These are phyloP conservation scores for Brachyistius frenatus DNA, from an alignment of 2,113 vertebrate genomes.

Conservation along the genomic window DNA sequence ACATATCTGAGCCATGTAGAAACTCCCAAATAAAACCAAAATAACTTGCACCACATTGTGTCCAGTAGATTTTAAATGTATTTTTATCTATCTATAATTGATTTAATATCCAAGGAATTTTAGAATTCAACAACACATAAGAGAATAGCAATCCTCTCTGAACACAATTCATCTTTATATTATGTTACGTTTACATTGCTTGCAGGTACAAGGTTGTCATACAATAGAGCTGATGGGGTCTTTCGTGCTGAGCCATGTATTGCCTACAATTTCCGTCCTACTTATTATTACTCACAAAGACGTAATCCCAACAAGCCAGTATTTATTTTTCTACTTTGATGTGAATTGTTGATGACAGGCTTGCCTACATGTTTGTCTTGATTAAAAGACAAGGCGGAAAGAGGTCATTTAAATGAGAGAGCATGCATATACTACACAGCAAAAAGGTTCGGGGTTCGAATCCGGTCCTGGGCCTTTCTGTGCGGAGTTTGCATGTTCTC, in stretches of 20 bases:
- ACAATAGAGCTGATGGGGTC: neutral
- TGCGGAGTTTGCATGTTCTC: no score
- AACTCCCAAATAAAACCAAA: neutral
- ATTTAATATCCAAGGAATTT: neutral
- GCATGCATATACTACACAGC: no score
- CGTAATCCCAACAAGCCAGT: conserved; percentile 2
- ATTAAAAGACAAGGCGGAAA: neutral
- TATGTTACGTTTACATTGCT: neutral
- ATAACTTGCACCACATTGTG: neutral
- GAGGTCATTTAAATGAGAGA: conserved; percentile 1
- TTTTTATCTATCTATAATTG: neutral
- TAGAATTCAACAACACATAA: neutral
- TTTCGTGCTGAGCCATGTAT: neutral
- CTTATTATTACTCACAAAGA: neutral
- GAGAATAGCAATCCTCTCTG: neutral
- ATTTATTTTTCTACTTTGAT: conserved; percentile 34
- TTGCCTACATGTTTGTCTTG: neutral
- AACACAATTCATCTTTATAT: neutral
- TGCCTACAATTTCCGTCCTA: neutral
- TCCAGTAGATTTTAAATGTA: neutral
- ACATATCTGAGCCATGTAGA: neutral
- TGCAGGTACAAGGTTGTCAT: neutral
- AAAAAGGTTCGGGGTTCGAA: no score
- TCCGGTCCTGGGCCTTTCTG: no score
- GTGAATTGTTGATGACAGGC: conserved; percentile 3